Conservation (phyloP, 1,140 invertebrate species). For the Ceratina japonica region DNA sequence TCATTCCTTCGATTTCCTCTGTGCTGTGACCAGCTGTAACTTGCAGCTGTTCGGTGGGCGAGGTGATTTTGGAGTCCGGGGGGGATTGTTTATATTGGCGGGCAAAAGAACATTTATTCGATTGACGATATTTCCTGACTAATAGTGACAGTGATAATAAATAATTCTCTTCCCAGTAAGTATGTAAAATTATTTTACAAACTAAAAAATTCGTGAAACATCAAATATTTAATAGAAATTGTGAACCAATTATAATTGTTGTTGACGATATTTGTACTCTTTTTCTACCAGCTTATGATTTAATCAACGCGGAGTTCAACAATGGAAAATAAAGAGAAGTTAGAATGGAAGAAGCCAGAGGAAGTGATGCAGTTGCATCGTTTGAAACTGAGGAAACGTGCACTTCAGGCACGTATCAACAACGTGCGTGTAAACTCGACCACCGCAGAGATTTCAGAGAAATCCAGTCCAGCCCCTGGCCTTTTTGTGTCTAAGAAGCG, state of each 20-base stretch:
- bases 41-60: no score
- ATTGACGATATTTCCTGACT: background rate
- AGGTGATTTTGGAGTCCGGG: no score
- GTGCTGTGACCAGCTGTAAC: no score
- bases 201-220: background rate
- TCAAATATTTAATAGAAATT: background rate
- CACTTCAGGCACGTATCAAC: conserved; percentile 83
- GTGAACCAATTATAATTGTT: background rate
- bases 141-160: background rate
- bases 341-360: conserved; percentile 82
- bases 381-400: conserved; percentile 85
- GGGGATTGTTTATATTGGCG: background rate
- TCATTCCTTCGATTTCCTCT: no score
- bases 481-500: conserved; percentile 80
- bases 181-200: background rate
- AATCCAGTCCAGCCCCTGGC: background rate
- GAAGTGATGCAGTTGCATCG: conserved; percentile 85
- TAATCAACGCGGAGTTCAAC: conserved; percentile 5
- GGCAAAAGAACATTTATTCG: background rate
- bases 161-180: conserved; percentile 1
- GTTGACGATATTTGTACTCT: conserved; percentile 1
- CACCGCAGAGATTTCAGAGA: background rate
- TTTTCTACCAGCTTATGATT: conserved; percentile 33
- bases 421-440: conserved; percentile 61
- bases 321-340: conserved; percentile 71